These are phyloP conservation scores for Oncorhynchus clarkii DNA, from an alignment of 2,113 vertebrate genomes.

Conservation along the genomic window DNA sequence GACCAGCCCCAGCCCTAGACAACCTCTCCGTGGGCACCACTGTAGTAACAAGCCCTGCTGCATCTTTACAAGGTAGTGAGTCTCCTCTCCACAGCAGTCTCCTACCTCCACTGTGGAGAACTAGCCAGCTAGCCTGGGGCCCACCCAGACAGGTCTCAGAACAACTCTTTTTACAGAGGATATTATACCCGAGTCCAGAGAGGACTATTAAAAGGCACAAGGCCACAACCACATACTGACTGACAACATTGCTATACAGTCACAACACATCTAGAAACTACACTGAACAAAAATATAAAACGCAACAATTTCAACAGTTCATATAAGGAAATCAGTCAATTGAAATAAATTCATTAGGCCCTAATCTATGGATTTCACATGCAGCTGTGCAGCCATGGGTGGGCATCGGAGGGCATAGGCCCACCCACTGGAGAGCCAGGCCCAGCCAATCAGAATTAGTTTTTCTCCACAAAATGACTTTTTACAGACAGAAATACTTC, in stretches of 20 bases:
- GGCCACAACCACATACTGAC: not conserved
- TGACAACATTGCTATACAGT: not conserved
- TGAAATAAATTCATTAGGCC: too few species aligned
- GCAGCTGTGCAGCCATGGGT: too few species aligned
- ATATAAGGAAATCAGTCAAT: too few species aligned
- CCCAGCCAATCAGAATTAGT: too few species aligned
- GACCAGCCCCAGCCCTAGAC: not conserved
- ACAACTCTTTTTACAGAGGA: not conserved
- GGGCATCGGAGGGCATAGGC: too few species aligned
- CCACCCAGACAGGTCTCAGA: not conserved
- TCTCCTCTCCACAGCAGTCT: not conserved
- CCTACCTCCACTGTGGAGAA: not conserved
- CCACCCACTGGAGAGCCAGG: too few species aligned
- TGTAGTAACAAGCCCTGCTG: not conserved
- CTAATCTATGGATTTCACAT: too few species aligned
- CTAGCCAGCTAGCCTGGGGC: not conserved
- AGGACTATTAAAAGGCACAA: conserved; percentile 4
- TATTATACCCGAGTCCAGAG: conserved; percentile 12
- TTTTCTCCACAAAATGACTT: too few species aligned
- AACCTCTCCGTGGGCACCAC: not conserved
- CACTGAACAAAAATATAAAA: not conserved
- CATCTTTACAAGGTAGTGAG: not conserved
- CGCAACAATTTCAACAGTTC: too few species aligned
- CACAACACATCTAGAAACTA: not conserved
- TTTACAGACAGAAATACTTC: too few species aligned